Conservation (phyloP, 2,113 vertebrate genomes). For the Dolichotis patagonum region DNA sequence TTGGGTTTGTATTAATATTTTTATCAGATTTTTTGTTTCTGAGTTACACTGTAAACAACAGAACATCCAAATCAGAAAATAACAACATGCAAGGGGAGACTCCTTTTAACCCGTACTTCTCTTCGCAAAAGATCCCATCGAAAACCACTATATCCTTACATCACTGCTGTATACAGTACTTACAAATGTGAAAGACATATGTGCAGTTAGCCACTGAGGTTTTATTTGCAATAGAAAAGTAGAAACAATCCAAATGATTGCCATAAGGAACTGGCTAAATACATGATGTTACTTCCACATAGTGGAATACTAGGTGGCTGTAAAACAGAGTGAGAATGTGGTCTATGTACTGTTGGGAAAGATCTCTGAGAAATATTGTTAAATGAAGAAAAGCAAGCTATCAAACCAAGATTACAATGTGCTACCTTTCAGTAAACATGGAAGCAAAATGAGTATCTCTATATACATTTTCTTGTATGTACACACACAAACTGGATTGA, state of each 20-base stretch:
- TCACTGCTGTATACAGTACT: background rate
- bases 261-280: conserved; percentile 1
- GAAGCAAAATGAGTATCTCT: background rate
- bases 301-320: background rate
- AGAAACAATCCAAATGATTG: background rate
- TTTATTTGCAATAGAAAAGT: conserved; percentile 15
- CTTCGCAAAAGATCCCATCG: background rate
- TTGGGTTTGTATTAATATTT: background rate
- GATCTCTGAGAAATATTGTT: background rate
- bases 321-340: background rate
- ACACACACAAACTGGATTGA: background rate
- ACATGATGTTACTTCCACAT: background rate
- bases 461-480: background rate
- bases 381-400: conserved; percentile 24
- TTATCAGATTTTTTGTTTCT: conserved; percentile 15
- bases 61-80: conserved; percentile 10
- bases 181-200: background rate
- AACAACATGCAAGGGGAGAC: background rate
- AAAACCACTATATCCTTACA: background rate
- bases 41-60: background rate
- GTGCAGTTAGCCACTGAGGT: background rate
- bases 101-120: conserved; percentile 1
- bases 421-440: background rate
- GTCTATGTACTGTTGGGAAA: background rate
- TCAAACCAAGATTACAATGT: background rate